These are phyloP conservation scores for Callionymus lyra DNA, from an alignment of 2,113 vertebrate genomes.

Conservation along the genomic window DNA sequence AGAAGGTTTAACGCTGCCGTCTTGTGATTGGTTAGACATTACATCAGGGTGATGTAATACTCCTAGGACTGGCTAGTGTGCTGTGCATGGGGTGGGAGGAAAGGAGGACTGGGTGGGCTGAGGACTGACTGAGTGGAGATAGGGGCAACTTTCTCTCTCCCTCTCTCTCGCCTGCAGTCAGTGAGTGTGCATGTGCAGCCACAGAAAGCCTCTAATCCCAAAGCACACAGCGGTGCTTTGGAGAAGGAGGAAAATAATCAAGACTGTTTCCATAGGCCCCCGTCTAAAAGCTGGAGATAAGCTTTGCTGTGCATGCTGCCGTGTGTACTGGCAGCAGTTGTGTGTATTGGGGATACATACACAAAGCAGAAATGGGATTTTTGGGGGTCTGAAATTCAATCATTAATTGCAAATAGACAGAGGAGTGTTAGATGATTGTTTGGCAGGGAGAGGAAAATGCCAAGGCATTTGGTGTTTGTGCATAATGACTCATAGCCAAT, in stretches of 20 bases:
- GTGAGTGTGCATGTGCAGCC: conserved; percentile 59
- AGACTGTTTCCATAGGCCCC: conserved; percentile 65
- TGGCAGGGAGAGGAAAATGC: conserved; percentile 57
- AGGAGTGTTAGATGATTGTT: conserved; percentile 60
- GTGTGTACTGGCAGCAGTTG: conserved; percentile 53
- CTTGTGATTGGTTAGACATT: conserved; percentile 78
- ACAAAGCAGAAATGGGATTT: conserved; percentile 59
- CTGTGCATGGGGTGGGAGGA: conserved; percentile 60
- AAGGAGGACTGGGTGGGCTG: conserved; percentile 31
- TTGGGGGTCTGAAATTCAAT: conserved; percentile 57
- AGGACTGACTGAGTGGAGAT: conserved; percentile 26
- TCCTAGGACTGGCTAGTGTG: conserved; percentile 73
- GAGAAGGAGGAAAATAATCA: conserved; percentile 65
- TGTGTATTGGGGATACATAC: conserved; percentile 59
- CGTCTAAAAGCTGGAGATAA: conserved; percentile 63
- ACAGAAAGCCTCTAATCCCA: conserved; percentile 65
- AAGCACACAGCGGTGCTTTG: conserved; percentile 65
- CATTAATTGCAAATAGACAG: conserved; percentile 68
- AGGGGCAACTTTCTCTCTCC: background rate
- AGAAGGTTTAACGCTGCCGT: conserved; percentile 70
- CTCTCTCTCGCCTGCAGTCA: conserved; percentile 48
- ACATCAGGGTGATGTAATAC: conserved; percentile 87
- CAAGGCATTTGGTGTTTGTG: conserved; percentile 57
- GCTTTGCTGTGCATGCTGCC: conserved; percentile 56
- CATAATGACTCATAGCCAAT: conserved; percentile 64